Base-by-base conservation (phyloP, 2,797 vertebrate genomes). In the Centropyge bicolor region DNA sequence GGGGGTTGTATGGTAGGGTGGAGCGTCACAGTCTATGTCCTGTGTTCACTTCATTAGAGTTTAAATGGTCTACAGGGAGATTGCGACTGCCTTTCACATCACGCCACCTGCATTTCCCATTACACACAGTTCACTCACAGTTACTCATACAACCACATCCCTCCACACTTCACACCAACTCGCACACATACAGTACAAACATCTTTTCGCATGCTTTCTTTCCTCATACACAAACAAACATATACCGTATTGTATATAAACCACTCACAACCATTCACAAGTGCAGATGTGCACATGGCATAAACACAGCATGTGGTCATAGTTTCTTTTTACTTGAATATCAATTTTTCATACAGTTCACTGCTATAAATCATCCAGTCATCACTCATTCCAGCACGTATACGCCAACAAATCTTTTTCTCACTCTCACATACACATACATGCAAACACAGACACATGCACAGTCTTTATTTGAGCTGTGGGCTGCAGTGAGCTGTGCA, bases 11-110 rank as follows among this genome's bases (percentile, higher is more conserved):
- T 65, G 64, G 75, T 12, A 48, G 84, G 92, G 90, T 78, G 91
- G 93, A 93, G 90, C 89, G 92, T 95, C 92, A 94, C 94, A 95
- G 92, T 94, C 93, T 83, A 83, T 86, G 92, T 93, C 89, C 93
- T 90, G 85, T 94, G 92, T 91, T 95, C 94, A 95, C 95, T 95
- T 95, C 95, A 96, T 95, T 95, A 93, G 83, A 92, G 71, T 93
- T 95, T 93, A 94, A 95, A 91, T 83, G 89, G 91, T 84, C 94
- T 92, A 61, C 84, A 72, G 94, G 94, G 94, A 94, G 81, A 89
- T 86, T 45, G 74, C 76, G 72, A 76, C 92, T 94, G 94, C 92
- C 91, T 94, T 93, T 94, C 92, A 91, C 93, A 95, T 95, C 89
- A 89, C 93, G 80, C 91, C 94, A 95, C 93, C 94, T 96, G 95